phyloP scores from a whole-genome alignment of 2,888 invertebrate species.

The Drosophila prostipennis region DNA sequence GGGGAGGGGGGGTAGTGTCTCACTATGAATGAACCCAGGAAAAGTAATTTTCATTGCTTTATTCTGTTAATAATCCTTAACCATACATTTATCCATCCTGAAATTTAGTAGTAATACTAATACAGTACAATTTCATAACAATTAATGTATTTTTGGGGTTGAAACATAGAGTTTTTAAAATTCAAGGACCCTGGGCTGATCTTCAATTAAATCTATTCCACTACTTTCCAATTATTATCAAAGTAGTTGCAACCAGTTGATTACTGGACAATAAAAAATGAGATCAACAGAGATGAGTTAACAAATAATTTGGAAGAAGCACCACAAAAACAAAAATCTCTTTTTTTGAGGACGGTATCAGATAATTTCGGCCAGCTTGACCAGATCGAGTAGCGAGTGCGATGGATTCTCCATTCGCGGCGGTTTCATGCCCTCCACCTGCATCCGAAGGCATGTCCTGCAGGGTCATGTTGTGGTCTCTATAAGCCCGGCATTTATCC shows the following conservation, averaged over 20 bases:
- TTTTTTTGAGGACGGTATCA: constrained; percentile 13
- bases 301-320: constrained; percentile 34
- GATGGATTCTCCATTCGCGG: constrained; percentile 12
- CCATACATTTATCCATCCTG: too few species aligned
- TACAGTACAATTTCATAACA: too few species aligned
- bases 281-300: background rate
- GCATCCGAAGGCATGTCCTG: background rate
- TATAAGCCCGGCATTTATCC: constrained; percentile 49
- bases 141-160: background rate
- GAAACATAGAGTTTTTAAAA: background rate
- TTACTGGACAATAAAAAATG: background rate
- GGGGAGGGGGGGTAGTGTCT: too few species aligned
- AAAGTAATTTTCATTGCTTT: too few species aligned
- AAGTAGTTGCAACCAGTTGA: background rate
- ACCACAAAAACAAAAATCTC: constrained; percentile 1
- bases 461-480: background rate
- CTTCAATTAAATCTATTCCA: background rate
- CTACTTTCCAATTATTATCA: background rate
- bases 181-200: background rate
- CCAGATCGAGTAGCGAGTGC: constrained; percentile 52
- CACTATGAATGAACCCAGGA: too few species aligned
- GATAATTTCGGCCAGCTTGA: constrained; percentile 53
- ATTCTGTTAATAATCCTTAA: too few species aligned
- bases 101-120: too few species aligned
- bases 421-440: background rate